Conservation (phyloP, 2,113 vertebrate genomes). For the Martes martes region DNA sequence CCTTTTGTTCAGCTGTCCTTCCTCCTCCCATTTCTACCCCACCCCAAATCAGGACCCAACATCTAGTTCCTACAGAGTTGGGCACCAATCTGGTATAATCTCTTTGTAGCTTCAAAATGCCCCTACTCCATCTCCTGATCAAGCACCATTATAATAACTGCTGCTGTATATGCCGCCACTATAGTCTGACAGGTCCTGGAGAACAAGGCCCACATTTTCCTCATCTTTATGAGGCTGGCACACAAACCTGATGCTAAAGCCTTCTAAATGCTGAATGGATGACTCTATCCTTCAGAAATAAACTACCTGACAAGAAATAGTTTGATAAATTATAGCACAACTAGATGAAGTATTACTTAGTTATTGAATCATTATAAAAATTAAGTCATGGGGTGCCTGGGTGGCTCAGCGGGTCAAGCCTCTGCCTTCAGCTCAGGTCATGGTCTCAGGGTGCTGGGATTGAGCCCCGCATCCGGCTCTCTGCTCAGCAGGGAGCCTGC, state of each 20-base stretch:
- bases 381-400: neutral
- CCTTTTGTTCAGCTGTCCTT: neutral
- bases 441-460: too few species aligned
- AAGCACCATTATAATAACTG: neutral
- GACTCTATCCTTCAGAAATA: neutral
- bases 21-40: neutral
- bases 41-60: neutral
- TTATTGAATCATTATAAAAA: neutral
- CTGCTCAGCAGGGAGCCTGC: too few species aligned
- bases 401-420: too few species aligned
- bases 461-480: too few species aligned
- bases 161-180: neutral
- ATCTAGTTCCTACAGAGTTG: neutral
- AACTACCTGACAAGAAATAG: conserved; percentile 2
- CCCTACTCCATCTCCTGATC: neutral
- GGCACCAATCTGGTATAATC: neutral
- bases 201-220: neutral
- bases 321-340: neutral
- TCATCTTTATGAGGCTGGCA: neutral
- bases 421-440: too few species aligned
- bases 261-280: conserved; percentile 8
- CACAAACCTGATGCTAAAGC: neutral
- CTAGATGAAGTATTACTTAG: neutral
- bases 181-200: neutral
- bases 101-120: neutral